A percentile compares a stretch with the other conserved stretches of the same genome.
phyloP scores from a whole-genome alignment of 2,113 vertebrate genomes.

The Tylochromis polylepis region DNA sequence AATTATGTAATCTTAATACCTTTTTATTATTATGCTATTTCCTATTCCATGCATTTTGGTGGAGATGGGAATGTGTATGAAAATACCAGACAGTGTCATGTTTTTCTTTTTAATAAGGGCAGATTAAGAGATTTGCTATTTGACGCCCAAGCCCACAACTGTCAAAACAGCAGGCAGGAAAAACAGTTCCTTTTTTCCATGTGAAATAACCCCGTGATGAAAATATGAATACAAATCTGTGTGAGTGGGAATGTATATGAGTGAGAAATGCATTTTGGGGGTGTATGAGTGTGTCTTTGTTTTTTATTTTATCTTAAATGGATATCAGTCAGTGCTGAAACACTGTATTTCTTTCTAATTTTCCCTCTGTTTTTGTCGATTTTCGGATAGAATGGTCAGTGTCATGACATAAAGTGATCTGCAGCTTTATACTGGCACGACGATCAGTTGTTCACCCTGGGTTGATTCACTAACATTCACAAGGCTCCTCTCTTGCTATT shows the following conservation, averaged over 20 bases:
- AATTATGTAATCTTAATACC: conserved; percentile 17
- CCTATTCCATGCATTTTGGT: not conserved
- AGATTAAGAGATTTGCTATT: conserved; percentile 75
- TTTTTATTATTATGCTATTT: conserved; percentile 3
- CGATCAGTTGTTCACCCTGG: conserved; percentile 76
- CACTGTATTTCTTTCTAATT: not conserved
- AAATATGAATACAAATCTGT: conserved; percentile 59
- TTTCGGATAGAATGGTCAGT: not conserved
- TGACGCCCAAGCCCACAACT: conserved; percentile 67
- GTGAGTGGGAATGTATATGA: conserved; percentile 69
- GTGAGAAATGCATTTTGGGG: conserved; percentile 43
- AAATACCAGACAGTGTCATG: conserved; percentile 53
- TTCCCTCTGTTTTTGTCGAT: conserved; percentile 1
- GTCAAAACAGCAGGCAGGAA: conserved; percentile 69
- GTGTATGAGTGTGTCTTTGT: conserved; percentile 13
- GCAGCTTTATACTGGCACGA: conserved; percentile 15
- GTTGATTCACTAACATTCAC: conserved; percentile 76
- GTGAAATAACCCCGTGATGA: conserved; percentile 28
- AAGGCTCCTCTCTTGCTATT: conserved; percentile 77
- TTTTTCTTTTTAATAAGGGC: conserved; percentile 69
- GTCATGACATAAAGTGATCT: not conserved
- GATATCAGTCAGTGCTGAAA: not conserved
- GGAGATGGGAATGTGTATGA: conserved; percentile 53
- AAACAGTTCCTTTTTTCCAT: conserved; percentile 14
- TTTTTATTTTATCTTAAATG: conserved; percentile 35